Base-by-base conservation (phyloP, 2,888 invertebrate genomes). In the Leptopilina syphax region DNA sequence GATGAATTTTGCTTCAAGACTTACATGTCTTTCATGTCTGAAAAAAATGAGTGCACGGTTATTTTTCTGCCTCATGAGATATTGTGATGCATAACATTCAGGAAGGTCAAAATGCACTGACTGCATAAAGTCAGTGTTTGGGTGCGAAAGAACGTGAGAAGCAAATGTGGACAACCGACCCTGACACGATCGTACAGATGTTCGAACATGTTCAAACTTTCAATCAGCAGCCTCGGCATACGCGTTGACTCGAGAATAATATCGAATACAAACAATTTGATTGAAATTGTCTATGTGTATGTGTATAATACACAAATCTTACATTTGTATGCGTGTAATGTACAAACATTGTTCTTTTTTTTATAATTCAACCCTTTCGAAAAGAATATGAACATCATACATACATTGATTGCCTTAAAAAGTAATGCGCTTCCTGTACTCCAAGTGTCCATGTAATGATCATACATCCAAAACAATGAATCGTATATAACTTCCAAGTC, bases 161-260 rank as follows among this genome's bases (percentile, higher is more conserved):
- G 81, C 80, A 82, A 85, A 85, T 84, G 87, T 86, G 86, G 87
- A 87, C 83, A 87, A 87, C 86, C 87, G 88, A 83, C 87, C 86
- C 87, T 87, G 87, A 88, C 88, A 85, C 82, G 85, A 80, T 81
- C 84, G 79, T 82, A 81, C 85, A 83, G 82, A 86, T 82, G 80
- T 81, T 82, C 77, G 54, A 76, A 73, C 80, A 79, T 78, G 84
- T 77, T 76, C 76, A 65, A 79, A 83, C 81, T 83, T 76, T 82
- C 80, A 82, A 82, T 80, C 57, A 66, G 27, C 66, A 67, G 68
- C 81, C 79, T 83, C 77, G 77, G 24, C 76, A 65, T 66, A 66
- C 44, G 13, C 1, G 41, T 77, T 77, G 34, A 44, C 47, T 65
- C 6, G 3, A 66, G 10, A 67, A 34, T 50, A 44, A 24, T 57